A percentile compares a stretch with the other conserved stretches of the same genome.
phyloP scores from a whole-genome alignment of 1,140 invertebrate species.

The Drosophila serrata region DNA sequence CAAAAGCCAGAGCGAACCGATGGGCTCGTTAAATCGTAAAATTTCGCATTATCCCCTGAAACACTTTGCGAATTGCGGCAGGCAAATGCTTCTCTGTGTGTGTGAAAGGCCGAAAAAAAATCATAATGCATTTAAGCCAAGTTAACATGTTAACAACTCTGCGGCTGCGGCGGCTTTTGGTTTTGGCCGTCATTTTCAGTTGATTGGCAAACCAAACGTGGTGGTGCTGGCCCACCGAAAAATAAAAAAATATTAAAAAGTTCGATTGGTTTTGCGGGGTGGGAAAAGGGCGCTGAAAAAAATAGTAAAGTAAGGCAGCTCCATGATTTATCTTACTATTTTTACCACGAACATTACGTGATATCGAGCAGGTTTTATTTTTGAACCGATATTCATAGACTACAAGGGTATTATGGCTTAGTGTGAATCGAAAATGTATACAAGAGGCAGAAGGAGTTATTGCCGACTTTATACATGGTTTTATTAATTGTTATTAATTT shows the following conservation, averaged over 20 bases:
- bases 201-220: constrained; percentile 54
- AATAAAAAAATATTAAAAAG: constrained; percentile 19
- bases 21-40: constrained; percentile 20
- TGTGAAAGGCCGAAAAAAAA: constrained; percentile 24
- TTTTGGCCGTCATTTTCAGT: constrained; percentile 50
- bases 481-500: not conserved
- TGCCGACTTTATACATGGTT: not conserved
- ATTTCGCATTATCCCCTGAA: constrained; percentile 38
- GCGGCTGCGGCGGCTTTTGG: constrained; percentile 41
- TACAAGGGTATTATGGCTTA: not conserved
- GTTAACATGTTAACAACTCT: constrained; percentile 56
- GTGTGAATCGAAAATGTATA: not conserved
- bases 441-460: not conserved
- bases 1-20: constrained; percentile 3
- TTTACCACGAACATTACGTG: constrained; percentile 43
- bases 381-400: not conserved
- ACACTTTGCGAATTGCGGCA: constrained; percentile 37
- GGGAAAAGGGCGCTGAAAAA: constrained; percentile 42
- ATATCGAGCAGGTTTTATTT: constrained; percentile 58
- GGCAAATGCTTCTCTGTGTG: not conserved
- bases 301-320: not conserved
- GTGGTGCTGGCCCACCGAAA: constrained; percentile 17
- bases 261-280: constrained; percentile 15
- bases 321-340: constrained; percentile 57
- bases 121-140: constrained; percentile 61